A percentile compares a stretch with the other conserved stretches of the same genome.
These are phyloP conservation scores for Oxyura jamaicensis DNA, from an alignment of 2,113 vertebrate genomes.

Conservation along the genomic window DNA sequence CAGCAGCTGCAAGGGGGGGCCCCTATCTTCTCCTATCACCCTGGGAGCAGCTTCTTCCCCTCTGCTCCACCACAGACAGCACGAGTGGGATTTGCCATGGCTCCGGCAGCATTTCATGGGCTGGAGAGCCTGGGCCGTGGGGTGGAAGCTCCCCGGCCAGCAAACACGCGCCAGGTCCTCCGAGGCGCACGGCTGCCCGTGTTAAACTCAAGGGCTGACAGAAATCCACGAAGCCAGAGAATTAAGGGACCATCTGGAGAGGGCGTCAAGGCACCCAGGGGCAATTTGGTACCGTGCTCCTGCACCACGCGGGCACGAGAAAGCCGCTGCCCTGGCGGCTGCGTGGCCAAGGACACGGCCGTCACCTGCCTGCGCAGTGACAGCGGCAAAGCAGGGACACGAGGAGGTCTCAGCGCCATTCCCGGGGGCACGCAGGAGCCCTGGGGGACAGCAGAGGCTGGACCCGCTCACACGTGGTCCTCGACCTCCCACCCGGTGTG, in stretches of 20 bases:
- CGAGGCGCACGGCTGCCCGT: background rate
- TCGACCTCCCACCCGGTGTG: background rate
- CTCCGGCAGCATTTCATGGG: background rate
- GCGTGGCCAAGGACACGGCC: background rate
- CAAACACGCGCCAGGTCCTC: background rate
- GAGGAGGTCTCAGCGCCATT: background rate
- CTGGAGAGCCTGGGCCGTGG: fast-evolving
- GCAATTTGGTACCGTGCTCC: background rate
- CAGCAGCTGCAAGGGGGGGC: background rate
- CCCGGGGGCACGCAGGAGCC: background rate
- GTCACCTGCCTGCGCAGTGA: background rate
- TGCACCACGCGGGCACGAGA: fast-evolving
- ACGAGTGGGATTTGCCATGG: background rate
- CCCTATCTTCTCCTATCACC: background rate
- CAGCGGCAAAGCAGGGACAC: background rate
- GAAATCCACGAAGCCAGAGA: background rate
- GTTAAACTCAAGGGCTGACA: fast-evolving
- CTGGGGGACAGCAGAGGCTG: background rate
- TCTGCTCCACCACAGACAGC: fast-evolving
- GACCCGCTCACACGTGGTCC: fast-evolving
- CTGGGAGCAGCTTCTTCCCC: background rate
- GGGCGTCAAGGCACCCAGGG: background rate
- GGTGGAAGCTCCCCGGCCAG: background rate
- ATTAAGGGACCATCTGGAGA: fast-evolving
- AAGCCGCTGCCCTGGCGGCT: background rate